Base-by-base conservation (phyloP, 2,888 invertebrate species). In the Chloroclystis v-ata region DNA sequence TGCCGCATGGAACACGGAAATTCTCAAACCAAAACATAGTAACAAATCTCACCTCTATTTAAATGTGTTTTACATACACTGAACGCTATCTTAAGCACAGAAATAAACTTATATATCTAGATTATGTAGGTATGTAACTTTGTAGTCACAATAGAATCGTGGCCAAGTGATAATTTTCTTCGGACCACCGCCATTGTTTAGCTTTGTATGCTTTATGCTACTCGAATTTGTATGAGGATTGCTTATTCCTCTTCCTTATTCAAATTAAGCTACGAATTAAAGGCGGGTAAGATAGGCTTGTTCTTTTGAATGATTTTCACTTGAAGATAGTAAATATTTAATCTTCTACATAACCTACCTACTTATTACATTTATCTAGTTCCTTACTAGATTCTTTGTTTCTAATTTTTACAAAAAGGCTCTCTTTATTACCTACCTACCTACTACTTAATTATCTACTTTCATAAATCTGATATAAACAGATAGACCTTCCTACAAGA, bases 21-120 rank as follows among this genome's bases (percentile, higher is more conserved):
- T 5, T 5, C 20, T 4, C 20, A 2, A 20, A 4, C 5, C 5
- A 4, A 2, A 20, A 20, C 20, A 20, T 20, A 20, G 20, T 5
- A 4, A 20, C 20, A 35, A 35, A 56, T 62, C 64, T 57, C 61
- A 69, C 61, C 67, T 65, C 63, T 72, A 75, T 77, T 78, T 72
- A 66, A 78, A 81, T 78, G 65, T 73, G 69, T 74, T 79, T 80
- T 75, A 76, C 76, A 77, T 78, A 78, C 67, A 71, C 71, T 33
- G 35, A 64, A 58, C 61, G 69, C 66, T 77, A 72, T 76, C 50
- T 51, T n/a, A 33, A 5, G 29, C 54, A 62, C 61, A 61, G 69
- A 69, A 74, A 74, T 80, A 75, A 76, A 75, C 61, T 71, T 14
- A 39, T 29, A 43, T 42, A 45, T 30, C 29, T 33, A 73, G 71